Evolutionary conservation across 2,888 invertebrate species (phyloP).

Genomic region (Apamea epomidion): DNA sequence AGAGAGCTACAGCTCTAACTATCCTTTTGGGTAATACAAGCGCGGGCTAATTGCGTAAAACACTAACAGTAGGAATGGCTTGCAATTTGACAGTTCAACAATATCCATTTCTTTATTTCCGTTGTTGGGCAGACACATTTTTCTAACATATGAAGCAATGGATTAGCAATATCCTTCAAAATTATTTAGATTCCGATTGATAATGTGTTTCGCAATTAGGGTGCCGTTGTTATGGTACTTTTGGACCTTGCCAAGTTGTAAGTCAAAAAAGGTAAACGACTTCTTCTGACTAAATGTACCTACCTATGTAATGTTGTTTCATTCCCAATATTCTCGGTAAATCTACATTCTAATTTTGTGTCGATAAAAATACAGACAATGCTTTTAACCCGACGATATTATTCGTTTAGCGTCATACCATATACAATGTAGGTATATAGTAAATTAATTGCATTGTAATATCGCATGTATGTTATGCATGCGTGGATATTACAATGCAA

Average conservation of each 20-base stretch:
- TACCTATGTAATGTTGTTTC: neutral
- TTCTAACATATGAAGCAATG: too few species aligned
- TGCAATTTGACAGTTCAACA: too few species aligned
- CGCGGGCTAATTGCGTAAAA: too few species aligned
- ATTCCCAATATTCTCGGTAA: neutral
- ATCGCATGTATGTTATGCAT: neutral
- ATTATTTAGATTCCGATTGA: too few species aligned
- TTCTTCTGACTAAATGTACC: neutral
- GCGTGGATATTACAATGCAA: slow-evolving; percentile 6
- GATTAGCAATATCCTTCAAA: too few species aligned
- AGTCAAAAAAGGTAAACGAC: neutral
- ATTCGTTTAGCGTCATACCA: neutral
- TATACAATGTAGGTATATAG: too few species aligned
- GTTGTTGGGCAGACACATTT: too few species aligned
- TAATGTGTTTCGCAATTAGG: too few species aligned
- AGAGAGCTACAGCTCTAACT: neutral
- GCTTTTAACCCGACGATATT: neutral
- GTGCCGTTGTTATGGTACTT: neutral
- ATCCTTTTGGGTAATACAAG: neutral
- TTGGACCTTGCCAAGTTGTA: neutral
- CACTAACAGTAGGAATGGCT: too few species aligned
- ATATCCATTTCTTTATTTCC: too few species aligned
- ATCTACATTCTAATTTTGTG: neutral
- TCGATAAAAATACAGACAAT: slow-evolving; percentile 9
- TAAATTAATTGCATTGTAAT: too few species aligned